A percentile compares a stretch with the other conserved stretches of the same genome.
These are phyloP conservation scores for Axis porcinus DNA, from an alignment of 2,113 vertebrate genomes.

Conservation along the genomic window DNA sequence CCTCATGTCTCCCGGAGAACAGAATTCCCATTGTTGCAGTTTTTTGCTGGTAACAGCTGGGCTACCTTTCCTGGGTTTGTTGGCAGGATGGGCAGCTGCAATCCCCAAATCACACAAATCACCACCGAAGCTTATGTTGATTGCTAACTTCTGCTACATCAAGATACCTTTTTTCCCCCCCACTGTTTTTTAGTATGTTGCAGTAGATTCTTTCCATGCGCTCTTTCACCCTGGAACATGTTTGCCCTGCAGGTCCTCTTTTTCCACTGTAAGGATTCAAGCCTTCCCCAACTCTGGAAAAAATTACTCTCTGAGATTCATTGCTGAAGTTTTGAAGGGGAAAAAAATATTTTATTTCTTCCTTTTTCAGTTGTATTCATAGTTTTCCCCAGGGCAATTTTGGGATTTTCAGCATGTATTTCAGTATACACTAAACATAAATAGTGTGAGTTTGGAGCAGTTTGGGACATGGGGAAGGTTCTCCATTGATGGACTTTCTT, in stretches of 20 bases:
- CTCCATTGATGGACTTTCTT: background rate
- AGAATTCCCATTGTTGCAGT: constrained; percentile 33
- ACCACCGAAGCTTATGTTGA: constrained; percentile 45
- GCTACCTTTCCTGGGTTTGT: background rate
- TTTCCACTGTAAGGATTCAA: background rate
- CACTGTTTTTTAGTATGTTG: background rate
- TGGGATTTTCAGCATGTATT: background rate
- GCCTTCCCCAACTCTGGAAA: background rate
- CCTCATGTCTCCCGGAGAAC: constrained; percentile 30
- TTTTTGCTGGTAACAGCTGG: constrained; percentile 44
- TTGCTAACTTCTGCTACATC: background rate
- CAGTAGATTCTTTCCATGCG: background rate
- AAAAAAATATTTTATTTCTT: background rate
- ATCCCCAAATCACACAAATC: constrained; percentile 41
- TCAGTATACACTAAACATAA: background rate
- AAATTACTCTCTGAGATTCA: background rate
- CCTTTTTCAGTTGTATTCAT: background rate
- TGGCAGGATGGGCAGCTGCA: constrained; percentile 19
- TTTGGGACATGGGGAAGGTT: background rate
- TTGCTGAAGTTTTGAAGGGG: background rate
- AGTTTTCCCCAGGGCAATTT: background rate
- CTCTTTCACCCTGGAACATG: background rate
- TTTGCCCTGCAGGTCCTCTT: background rate
- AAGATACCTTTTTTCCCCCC: background rate
- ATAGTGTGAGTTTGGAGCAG: background rate